Conservation (phyloP, 2,888 invertebrate genomes). For the Drepanosiphum platanoidis region DNA sequence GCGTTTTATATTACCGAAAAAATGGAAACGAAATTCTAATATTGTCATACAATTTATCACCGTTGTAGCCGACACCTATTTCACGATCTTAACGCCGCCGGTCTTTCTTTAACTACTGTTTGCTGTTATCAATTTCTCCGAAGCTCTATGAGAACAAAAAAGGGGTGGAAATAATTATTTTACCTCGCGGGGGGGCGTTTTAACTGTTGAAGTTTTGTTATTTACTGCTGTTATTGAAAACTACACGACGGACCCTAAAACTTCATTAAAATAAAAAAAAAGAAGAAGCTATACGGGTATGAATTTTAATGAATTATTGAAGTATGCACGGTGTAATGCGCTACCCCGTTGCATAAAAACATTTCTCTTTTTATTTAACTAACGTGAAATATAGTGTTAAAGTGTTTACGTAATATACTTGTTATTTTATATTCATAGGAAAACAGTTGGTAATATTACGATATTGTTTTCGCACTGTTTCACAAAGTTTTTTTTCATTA, state of each 20-base stretch:
- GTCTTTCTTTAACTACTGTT: conserved; percentile 3
- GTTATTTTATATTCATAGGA: too few relatives aligned
- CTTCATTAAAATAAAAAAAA: not conserved
- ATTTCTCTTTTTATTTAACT: too few relatives aligned
- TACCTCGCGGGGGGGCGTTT: not conserved
- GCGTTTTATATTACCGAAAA: not conserved
- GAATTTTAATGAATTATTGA: too few relatives aligned
- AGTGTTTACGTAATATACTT: too few relatives aligned
- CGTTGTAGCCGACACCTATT: not conserved
- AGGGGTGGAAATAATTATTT: conserved; percentile 20
- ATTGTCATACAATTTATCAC: not conserved
- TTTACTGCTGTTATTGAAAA: not conserved
- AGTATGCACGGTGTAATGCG: too few relatives aligned
- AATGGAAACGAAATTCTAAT: not conserved
- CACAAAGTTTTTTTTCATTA: too few relatives aligned
- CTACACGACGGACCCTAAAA: not conserved
- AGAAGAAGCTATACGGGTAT: too few relatives aligned
- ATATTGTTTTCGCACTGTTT: too few relatives aligned
- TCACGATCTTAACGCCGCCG: too few relatives aligned
- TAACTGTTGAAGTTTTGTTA: not conserved
- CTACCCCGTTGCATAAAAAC: too few relatives aligned
- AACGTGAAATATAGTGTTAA: too few relatives aligned
- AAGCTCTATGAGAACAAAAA: not conserved
- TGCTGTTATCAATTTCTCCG: not conserved
- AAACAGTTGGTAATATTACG: too few relatives aligned